phyloP scores from a whole-genome alignment of 2,888 invertebrate genomes.

The Drosophila meridionalis region DNA sequence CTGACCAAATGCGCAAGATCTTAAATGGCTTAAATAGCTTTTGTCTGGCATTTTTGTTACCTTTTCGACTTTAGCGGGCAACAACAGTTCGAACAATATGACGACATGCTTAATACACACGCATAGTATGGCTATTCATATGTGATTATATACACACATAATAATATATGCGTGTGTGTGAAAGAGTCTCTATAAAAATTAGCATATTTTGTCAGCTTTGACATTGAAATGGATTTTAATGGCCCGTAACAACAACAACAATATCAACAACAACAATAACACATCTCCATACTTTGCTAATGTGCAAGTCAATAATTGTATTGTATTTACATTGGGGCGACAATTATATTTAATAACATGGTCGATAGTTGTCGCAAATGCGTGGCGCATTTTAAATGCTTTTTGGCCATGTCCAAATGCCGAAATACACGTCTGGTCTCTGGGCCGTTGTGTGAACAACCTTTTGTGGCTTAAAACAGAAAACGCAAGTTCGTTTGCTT shows the following conservation, averaged over 20 bases:
- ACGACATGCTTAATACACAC: constrained; percentile 55
- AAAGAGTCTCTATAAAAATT: constrained; percentile 51
- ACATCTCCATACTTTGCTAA: constrained; percentile 12
- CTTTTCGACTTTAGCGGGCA: constrained; percentile 46
- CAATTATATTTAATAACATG: constrained; percentile 54
- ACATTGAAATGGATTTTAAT: constrained; percentile 79
- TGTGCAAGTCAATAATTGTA: constrained; percentile 46
- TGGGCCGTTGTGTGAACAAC: constrained; percentile 53
- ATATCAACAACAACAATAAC: constrained; percentile 23
- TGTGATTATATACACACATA: constrained; percentile 14
- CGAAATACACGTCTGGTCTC: constrained; percentile 8
- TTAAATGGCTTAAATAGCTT: constrained; percentile 18
- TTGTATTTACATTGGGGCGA: constrained; percentile 34
- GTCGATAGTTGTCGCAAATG: constrained; percentile 28
- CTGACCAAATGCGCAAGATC: constrained; percentile 46
- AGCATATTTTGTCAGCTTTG: constrained; percentile 73
- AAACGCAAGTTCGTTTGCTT: constrained; percentile 69
- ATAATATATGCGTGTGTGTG: constrained; percentile 20
- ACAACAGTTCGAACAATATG: constrained; percentile 52
- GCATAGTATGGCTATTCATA: constrained; percentile 10
- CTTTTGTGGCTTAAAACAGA: constrained; percentile 53
- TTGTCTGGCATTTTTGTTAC: constrained; percentile 13
- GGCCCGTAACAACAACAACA: constrained; percentile 61
- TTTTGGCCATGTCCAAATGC: constrained; percentile 19
- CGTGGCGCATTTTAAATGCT: constrained; percentile 45